These are phyloP conservation scores for Alces alces DNA, from an alignment of 2,113 vertebrate species.

Conservation along the genomic window DNA sequence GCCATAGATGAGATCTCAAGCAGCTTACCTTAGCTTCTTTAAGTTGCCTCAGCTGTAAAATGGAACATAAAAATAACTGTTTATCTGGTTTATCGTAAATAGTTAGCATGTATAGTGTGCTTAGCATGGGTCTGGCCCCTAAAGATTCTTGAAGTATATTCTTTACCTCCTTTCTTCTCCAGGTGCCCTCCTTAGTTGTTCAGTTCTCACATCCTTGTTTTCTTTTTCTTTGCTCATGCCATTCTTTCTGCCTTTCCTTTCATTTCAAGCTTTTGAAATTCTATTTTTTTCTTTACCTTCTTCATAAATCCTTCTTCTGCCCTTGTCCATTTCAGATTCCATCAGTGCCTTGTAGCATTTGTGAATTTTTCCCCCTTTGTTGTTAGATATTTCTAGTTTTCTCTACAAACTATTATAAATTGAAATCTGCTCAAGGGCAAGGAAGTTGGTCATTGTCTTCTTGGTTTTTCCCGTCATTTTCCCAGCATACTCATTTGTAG, in stretches of 20 bases:
- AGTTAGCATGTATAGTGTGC: not conserved
- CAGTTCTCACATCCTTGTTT: not conserved
- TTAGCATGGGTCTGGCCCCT: not conserved
- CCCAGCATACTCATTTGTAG: not conserved
- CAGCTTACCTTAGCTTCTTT: not conserved
- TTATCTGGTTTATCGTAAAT: not conserved
- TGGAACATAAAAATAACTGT: not conserved
- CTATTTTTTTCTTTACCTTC: not conserved
- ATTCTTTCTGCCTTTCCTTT: slow-evolving; percentile 5
- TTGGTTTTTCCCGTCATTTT: slow-evolving; percentile 6
- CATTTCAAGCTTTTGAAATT: not conserved
- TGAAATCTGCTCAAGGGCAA: not conserved
- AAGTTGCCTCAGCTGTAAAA: not conserved
- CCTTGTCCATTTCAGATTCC: not conserved
- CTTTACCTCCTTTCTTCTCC: not conserved
- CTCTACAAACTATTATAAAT: not conserved
- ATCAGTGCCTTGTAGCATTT: not conserved
- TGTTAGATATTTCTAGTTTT: slow-evolving; percentile 3
- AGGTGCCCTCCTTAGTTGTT: not conserved
- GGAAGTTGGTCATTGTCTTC: not conserved
- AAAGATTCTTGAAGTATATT: not conserved
- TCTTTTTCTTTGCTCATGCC: not conserved
- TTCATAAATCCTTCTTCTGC: not conserved
- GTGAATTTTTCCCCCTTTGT: not conserved
- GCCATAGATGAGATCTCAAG: not conserved